Evolutionary conservation across 2,888 invertebrate species (phyloP).

Genomic region (Julus scandinavius): DNA sequence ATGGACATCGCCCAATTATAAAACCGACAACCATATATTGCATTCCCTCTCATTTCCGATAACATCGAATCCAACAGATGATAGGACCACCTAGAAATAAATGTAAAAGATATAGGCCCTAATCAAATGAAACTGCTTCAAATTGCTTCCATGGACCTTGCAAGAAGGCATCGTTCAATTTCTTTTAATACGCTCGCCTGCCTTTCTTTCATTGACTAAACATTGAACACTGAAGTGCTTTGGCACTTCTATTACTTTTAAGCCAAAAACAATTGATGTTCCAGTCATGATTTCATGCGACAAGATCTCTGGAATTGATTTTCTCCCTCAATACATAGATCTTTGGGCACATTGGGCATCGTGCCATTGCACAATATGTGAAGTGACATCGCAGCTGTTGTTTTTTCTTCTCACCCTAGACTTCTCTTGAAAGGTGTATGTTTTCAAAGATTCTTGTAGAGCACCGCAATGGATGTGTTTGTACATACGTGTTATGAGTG

Average conservation of each 20-base stretch:
- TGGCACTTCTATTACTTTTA: slow-evolving; percentile 42
- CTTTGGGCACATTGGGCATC: background rate
- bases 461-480: background rate
- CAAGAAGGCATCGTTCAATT: background rate
- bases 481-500: background rate
- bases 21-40: no score
- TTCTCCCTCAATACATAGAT: background rate
- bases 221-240: slow-evolving; percentile 42
- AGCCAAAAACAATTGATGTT: slow-evolving; percentile 42
- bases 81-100: background rate
- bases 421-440: background rate
- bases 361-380: background rate
- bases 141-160: background rate
- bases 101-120: background rate
- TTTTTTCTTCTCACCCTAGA: background rate
- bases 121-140: background rate
- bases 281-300: slow-evolving; percentile 31
- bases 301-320: slow-evolving; percentile 11
- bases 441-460: background rate
- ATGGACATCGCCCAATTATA: no score
- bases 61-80: background rate
- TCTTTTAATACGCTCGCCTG: slow-evolving; percentile 1
- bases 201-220: background rate
- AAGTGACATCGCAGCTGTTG: slow-evolving; percentile 26
- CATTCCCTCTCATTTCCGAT: no score